Evolutionary conservation across 1,140 invertebrate genomes (phyloP).

Genomic region (Calycopis cecrops): DNA sequence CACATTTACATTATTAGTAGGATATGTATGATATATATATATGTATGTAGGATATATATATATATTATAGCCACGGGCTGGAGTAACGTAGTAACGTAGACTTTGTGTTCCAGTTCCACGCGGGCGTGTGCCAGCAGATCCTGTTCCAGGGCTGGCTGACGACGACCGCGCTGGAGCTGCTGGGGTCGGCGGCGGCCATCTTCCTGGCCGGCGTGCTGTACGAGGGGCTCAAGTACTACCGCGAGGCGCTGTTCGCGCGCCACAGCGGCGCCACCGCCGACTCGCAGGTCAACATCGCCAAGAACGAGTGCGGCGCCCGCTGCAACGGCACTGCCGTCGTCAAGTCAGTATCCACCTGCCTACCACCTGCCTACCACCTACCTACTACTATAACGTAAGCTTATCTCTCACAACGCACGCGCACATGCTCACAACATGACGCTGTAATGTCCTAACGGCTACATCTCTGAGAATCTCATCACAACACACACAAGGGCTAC

Average conservation of each 20-base stretch:
- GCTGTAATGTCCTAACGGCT: no score
- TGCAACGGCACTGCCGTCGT: conserved; percentile 76
- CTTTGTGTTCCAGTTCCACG: conserved; percentile 85
- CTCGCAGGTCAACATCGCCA: conserved; percentile 79
- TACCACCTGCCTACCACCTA: no score
- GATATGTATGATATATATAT: no score
- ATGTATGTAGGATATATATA: no score
- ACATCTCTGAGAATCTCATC: no score
- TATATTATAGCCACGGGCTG: no score
- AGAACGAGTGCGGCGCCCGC: conserved; percentile 77
- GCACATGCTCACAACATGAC: no score
- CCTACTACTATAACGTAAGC: no score
- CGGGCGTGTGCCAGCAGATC: conserved; percentile 83
- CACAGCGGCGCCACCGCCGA: conserved; percentile 80
- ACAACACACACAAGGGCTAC: no score
- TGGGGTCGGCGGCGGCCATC: conserved; percentile 90
- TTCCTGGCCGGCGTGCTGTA: conserved; percentile 91
- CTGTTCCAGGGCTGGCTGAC: conserved; percentile 89
- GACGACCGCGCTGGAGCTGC: conserved; percentile 81
- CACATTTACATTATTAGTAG: no score
- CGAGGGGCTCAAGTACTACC: conserved; percentile 93
- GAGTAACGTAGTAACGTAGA: no score
- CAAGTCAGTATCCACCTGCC: conserved; percentile 57
- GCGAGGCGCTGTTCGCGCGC: conserved; percentile 86
- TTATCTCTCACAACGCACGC: no score